These are phyloP conservation scores for Indri indri DNA, from an alignment of 2,113 vertebrate genomes.

Conservation along the genomic window DNA sequence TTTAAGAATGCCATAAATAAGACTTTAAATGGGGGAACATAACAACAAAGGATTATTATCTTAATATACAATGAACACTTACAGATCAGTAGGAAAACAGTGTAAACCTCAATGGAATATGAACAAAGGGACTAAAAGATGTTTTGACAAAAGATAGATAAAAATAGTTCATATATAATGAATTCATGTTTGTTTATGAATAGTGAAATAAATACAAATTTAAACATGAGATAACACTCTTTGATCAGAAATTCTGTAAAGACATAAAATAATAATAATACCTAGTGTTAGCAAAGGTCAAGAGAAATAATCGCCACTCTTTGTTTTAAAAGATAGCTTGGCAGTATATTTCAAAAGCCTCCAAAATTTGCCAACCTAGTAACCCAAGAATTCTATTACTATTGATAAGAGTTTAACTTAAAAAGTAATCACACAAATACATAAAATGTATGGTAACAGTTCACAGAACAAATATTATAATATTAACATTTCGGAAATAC, in stretches of 20 bases:
- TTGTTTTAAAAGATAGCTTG: not conserved
- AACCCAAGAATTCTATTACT: not conserved
- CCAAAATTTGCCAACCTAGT: not conserved
- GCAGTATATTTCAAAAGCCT: not conserved
- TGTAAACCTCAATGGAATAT: not conserved
- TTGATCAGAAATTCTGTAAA: constrained; percentile 4
- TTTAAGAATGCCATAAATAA: not conserved
- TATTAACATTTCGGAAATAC: not conserved
- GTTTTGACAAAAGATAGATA: not conserved
- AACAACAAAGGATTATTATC: not conserved
- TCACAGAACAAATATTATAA: not conserved
- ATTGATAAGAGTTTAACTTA: not conserved
- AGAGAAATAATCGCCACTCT: not conserved
- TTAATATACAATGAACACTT: not conserved
- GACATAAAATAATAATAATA: not conserved
- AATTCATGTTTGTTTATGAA: not conserved
- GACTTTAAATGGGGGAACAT: not conserved
- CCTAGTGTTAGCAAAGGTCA: not conserved
- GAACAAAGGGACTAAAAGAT: not conserved
- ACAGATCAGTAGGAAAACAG: not conserved
- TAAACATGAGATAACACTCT: not conserved
- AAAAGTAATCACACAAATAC: not conserved
- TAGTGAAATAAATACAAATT: not conserved
- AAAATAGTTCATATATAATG: not conserved
- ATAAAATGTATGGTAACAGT: not conserved